Base-by-base conservation (phyloP, 2,113 vertebrate genomes). In the Gallinago jamesoni region DNA sequence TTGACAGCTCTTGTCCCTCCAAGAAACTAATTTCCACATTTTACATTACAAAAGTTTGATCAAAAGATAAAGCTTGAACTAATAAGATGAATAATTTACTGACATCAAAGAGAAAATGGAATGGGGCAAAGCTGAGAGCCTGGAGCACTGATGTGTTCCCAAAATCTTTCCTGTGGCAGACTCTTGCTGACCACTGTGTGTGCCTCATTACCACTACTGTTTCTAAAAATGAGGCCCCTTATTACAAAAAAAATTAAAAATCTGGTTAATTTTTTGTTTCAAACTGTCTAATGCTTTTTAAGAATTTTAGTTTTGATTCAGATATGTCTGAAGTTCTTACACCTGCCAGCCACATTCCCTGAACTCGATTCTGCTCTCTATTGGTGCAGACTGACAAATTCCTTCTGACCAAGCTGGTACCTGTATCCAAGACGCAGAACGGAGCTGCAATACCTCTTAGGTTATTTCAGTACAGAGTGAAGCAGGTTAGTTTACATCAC, bases 1-100 rank as follows among this genome's bases (percentile, higher is more conserved):
- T 83, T 94, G 87, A 92, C 93, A 95, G 84, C 52, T 94, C 80
- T 91, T 75, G 93, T 94, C 89, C 87, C 84, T 89, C 93, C 91
- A 94, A 94, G 93, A 91, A 97, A 94, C 80, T 68, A 21, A 91
- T 91, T 95, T 93, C 84, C 69, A 96, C 91, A 89, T 94, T 56
- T 77, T n/a, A 6, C 69, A 16, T 91, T 82, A 53, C n/a, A 47
- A 74, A 96, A 81, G 56, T 35, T 53, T 48, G 89, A 95, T 94
- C 60, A 72, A 72, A 91, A 92, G 94, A 82, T 94, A 87, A 78
- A 92, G 53, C 43, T 95, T 87, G 80, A 84, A 64, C 43, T 89
- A 94, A 55, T 88, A 89, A 94, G 84, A 91, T 89, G 2, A 92
- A 62, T 73, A 92, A 77, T 23, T 95, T 90, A 39, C 15, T 75